A percentile compares a stretch with the other conserved stretches of the same genome.
phyloP scores from a whole-genome alignment of 2,888 invertebrate genomes.

The Julus scanicus region DNA sequence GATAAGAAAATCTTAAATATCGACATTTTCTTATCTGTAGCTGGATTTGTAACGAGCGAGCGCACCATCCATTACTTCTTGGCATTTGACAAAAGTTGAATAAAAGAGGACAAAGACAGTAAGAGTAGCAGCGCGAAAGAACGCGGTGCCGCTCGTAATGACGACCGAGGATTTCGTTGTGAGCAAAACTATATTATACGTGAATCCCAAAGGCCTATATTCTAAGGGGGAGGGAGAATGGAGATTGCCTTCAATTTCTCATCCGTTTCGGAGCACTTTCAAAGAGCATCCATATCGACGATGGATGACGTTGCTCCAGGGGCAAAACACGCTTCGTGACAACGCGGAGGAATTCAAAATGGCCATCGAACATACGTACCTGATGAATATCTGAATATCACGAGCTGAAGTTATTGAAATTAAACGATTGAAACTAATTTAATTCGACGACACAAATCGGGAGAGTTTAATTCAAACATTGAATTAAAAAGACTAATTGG shows the following conservation, averaged over 20 bases:
- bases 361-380: too few species aligned
- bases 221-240: not conserved
- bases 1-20: slow-evolving; percentile 50
- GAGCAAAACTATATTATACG: too few species aligned
- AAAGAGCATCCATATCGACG: not conserved
- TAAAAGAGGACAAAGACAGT: slow-evolving; percentile 50
- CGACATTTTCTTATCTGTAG: slow-evolving; percentile 50
- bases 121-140: slow-evolving; percentile 14
- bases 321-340: not conserved
- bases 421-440: too few species aligned
- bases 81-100: slow-evolving; percentile 51
- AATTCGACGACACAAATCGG: too few species aligned
- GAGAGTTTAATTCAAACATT: too few species aligned
- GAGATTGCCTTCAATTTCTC: not conserved
- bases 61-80: slow-evolving; percentile 47
- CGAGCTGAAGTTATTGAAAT: too few species aligned
- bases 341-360: too few species aligned
- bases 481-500: too few species aligned
- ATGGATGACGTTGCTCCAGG: not conserved
- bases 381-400: too few species aligned
- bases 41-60: slow-evolving; percentile 49
- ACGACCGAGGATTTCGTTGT: slow-evolving; percentile 15
- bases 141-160: not conserved
- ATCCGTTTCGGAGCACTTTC: not conserved
- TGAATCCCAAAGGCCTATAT: not conserved